Base-by-base conservation (phyloP, 2,113 vertebrate species). In the Xenus cinereus region DNA sequence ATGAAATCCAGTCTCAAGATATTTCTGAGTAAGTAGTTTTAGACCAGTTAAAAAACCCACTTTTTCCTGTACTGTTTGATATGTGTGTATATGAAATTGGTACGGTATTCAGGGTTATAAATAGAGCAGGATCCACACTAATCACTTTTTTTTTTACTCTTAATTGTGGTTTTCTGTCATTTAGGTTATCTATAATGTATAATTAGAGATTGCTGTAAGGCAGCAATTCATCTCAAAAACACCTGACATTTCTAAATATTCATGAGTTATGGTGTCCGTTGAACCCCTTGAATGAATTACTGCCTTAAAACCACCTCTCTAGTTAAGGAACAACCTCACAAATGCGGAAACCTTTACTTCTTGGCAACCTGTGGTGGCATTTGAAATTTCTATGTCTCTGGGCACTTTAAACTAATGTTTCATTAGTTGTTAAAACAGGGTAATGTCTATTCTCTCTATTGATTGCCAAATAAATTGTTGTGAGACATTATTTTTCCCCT, bases 171-270 rank as follows among this genome's bases (percentile, higher is more conserved):
- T 81, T 66, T n/a, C 45, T 87, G 93, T 71, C 68, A 30, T 69
- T 91, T 95, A 84, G 45, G 17, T 91, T 95, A 79, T 82, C 93
- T 93, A 73, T 50, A 85, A 66, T 18, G 26, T 85, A 66, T 57
- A 91, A 96, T 94, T 96, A 81, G 82, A 95, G 35, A 74, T 73
- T 51, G 37, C 35, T 94, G 14, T 64, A 83, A 62, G 53, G 46
- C 33, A 93, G 33, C 12, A 90, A 90, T 84, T 88, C 41, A 84
- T 95, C 46, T 94, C 90, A 73, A n/a, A 48, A 91, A 59, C 69
- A 68, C 27, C 77, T 94, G 91, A 68, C 74, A 91, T 93, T 93
- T 96, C 66, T 66, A 90, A 93, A 87, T 48, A 92, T 95, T 92
- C 56, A 8, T 89, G 87, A 94, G 4, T 37, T 94, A 64, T 56